Evolutionary conservation across 92 coral and sea anemone species (phyloP), one percentile per base, ranked within the genome.

Genomic region (Pocillopora grandis): DNA sequence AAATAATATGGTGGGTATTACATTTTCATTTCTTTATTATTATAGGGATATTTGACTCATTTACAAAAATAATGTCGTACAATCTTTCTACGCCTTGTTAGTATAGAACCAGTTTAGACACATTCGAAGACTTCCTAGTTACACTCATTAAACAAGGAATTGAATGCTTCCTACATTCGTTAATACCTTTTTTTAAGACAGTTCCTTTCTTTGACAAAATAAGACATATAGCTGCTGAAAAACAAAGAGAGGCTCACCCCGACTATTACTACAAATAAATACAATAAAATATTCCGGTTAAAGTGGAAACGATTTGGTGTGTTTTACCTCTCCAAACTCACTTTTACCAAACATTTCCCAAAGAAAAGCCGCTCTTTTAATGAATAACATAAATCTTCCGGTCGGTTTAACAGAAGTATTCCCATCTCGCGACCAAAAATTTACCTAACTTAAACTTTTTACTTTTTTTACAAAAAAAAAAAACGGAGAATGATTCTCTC

Each of bases 51-150:
- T 81, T 79, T 81, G 58, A 81, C 65, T 71, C 62, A 71, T 72
- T 81, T 81, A 71, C 77, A 81, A 81, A 81, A 81, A 71, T 71
- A 71, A 71, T 61, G 77, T 81, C 72, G 66, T n/a, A 71, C 70
- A 81, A 60, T 19, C 36, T 19, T 61, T 14, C 61, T 36, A 56
- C n/a, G 1, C 59, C 19, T 14, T 64, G 10, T 42, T 60, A 62
- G 20, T 1, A 2, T 16, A 81, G 66, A 71, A 59, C 56, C n/a
- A 13, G 80, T 2, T 81, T 20, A 49, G 8, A 64, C 31, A 77
- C n/a, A 35, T 23, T 19, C 58, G 13, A 2, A 6, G 55, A 31
- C 20, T 49, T 17, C 55, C 0, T 19, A 49, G 55, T 13, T 15
- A 14, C 37, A 4, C 20, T 31, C 18, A 69, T 3, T 64, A 64